These are phyloP conservation scores for Coelinius sp. DNA, from an alignment of 2,888 invertebrate genomes.

Conservation along the genomic window DNA sequence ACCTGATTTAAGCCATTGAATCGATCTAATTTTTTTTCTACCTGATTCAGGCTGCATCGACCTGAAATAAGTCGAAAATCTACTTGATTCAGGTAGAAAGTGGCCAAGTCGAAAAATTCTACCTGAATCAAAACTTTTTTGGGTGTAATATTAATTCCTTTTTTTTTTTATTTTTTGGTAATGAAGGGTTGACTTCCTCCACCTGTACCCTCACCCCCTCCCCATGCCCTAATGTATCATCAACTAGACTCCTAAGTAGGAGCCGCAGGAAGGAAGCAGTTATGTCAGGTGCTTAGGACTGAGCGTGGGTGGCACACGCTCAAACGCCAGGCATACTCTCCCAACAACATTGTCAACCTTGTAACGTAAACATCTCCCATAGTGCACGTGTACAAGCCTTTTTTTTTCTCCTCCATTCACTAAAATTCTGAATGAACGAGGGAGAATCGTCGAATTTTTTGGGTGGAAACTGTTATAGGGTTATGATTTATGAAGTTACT, in stretches of 20 bases:
- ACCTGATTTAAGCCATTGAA: too few species aligned
- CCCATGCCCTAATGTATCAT: constrained; percentile 14
- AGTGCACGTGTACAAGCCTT: constrained; percentile 10
- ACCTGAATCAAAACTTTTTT: background rate
- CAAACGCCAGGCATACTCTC: background rate
- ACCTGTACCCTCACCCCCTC: background rate
- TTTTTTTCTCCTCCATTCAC: background rate
- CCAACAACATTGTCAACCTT: constrained; percentile 4
- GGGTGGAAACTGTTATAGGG: background rate
- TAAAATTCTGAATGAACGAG: background rate
- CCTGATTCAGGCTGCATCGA: too few species aligned
- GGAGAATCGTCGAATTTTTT: background rate
- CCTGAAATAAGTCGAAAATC: too few species aligned
- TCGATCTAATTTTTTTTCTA: too few species aligned
- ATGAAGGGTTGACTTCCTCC: constrained; percentile 27
- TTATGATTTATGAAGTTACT: constrained; percentile 9
- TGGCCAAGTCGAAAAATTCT: background rate
- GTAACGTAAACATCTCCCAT: background rate
- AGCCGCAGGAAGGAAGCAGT: constrained; percentile 45
- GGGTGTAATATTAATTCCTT: background rate
- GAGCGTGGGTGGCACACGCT: constrained; percentile 46
- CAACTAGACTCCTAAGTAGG: constrained; percentile 1
- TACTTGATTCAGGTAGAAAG: too few species aligned
- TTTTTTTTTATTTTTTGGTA: background rate
- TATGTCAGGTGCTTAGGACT: constrained; percentile 44